Base-by-base conservation (phyloP, 1,140 invertebrate species). In the Hycleus phaleratus region DNA sequence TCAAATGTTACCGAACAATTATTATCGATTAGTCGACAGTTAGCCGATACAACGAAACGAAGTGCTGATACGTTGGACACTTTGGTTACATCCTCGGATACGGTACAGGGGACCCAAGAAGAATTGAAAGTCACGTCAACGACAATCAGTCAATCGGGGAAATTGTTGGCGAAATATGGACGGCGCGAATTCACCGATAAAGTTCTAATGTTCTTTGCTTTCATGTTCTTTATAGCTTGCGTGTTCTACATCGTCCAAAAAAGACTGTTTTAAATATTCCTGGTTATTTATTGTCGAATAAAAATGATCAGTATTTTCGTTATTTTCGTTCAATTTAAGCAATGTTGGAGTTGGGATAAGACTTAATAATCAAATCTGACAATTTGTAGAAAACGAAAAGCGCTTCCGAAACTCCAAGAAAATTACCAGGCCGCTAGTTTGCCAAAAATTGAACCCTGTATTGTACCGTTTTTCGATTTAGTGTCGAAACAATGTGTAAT, bases 121-220 rank as follows among this genome's bases (percentile, higher is more conserved):
- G 94, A 97, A 74, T 77, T 97, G 10, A 84, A 89, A 63, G 82
- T 84, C 56, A 95, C 95, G 59, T 87, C 89, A 6, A 85, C 88
- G 63, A 86, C 87, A 7, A 94, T 97, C 62, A 79, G 84, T 9
- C 91, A 93, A 69, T 94, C 93, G 0, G 85, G 87, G 56, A 94
- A 93, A 74, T 77, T 98, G 2, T 75, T 98, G 39, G 92, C 89
- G 18, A 98, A 97, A 79, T 98, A 97, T 76, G 91, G 90, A 2
- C 77, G 94, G 61, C 75, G 95, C 26, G 94, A 98, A 77, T 86
- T 93, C 50, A 98, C 95, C 0, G 95, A 98, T 71, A 97, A 95
- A 81, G 81, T 94, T 45, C 77, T 97, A 1, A 83, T 97, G 59
- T 85, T 91, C 58, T 83, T 97, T 68, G 93, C 92, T 46, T 88